Conservation (phyloP, 2,888 invertebrate species). For the Tillus elongatus region DNA sequence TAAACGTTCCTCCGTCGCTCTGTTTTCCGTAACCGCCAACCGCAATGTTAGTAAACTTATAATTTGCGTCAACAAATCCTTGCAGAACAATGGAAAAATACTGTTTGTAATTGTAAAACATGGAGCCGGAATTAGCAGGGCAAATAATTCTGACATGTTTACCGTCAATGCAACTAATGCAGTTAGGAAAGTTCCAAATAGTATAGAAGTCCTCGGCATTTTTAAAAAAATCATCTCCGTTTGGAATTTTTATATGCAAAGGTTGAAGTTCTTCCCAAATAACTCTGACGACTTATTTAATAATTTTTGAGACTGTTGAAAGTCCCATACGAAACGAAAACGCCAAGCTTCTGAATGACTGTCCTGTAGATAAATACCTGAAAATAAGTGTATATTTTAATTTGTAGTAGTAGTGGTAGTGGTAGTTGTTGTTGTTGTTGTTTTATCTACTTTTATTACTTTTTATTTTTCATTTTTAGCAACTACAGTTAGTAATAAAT, state of each 20-base stretch:
- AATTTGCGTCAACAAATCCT: conserved; percentile 8
- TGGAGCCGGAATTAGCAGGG: conserved; percentile 7
- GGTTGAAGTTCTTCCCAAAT: no score
- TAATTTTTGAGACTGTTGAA: no score
- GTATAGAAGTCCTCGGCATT: conserved; percentile 6
- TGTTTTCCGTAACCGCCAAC: conserved; percentile 18
- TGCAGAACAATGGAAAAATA: conserved; percentile 6
- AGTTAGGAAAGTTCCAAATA: conserved; percentile 10
- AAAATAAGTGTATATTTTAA: no score
- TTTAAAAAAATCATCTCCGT: background rate
- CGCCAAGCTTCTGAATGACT: conserved; percentile 10
- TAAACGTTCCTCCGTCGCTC: conserved; percentile 16
- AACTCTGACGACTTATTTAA: conserved; percentile 2
- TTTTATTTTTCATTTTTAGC: no score
- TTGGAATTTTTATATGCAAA: conserved; percentile 7
- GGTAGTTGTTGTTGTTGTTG: no score
- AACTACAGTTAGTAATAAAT: no score
- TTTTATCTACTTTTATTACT: no score
- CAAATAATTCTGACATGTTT: conserved; percentile 6
- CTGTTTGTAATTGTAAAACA: no score
- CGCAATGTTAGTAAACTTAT: conserved; percentile 8
- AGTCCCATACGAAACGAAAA: no score
- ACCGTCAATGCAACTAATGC: conserved; percentile 9
- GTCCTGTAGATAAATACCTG: no score
- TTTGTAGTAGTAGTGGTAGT: no score